These are phyloP conservation scores for Aquatica leii DNA, from an alignment of 2,888 invertebrate species.

Conservation along the genomic window DNA sequence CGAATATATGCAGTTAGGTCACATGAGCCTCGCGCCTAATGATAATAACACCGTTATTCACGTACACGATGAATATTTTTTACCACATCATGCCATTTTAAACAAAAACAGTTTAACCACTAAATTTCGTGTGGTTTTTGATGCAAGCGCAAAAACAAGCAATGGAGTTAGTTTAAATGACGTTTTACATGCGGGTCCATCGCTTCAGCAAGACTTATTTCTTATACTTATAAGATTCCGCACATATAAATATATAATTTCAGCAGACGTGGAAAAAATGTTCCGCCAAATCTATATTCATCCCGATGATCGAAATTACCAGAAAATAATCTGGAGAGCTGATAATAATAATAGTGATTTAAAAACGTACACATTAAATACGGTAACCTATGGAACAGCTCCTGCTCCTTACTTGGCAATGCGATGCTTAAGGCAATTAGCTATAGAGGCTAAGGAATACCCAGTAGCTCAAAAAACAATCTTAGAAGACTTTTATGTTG, in stretches of 20 bases:
- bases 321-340: background rate
- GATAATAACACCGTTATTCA: background rate
- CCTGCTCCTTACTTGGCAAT: background rate
- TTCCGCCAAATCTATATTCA: background rate
- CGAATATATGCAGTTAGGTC: background rate
- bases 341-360: background rate
- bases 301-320: background rate
- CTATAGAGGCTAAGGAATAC: background rate
- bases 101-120: background rate
- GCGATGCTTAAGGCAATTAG: background rate
- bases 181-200: background rate
- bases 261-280: background rate
- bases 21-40: background rate
- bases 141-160: background rate
- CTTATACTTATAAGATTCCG: background rate
- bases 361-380: background rate
- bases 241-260: background rate
- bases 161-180: too few relatives aligned
- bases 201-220: conserved; percentile 1
- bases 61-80: background rate
- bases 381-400: background rate
- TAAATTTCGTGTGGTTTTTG: background rate
- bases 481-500: background rate
- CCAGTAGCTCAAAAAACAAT: background rate
- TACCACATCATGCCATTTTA: background rate